Base-by-base conservation (phyloP, 2,113 vertebrate species). In the Colinus virginianus region DNA sequence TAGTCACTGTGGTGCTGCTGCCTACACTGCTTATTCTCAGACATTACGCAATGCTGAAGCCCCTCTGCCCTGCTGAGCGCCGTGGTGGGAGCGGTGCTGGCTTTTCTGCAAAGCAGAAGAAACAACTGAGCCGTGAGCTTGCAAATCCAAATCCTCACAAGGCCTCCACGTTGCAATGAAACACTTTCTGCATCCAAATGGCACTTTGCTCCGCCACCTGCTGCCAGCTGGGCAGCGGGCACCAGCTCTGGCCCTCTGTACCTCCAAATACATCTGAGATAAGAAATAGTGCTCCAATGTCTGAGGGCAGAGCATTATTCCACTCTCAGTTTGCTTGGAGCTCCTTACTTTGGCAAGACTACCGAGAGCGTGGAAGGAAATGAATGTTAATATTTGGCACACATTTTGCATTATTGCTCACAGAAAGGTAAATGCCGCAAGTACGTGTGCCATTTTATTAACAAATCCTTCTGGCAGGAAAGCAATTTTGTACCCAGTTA, bases 341-440 rank as follows among this genome's bases (percentile, higher is more conserved):
- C 17, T 86, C 72, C 79, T 84, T 38, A 25, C 58, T 90, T 86
- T 51, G 85, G 90, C 63, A 90, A 91, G 55, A 19, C 0, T 11
- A 49, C 64, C 28, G 34, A 36, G 49, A 77, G 46, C 13, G 22
- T 72, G 79, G 59, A 85, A 88, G 82, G 94, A 87, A 90, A 89
- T 14, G 67, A 63, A 63, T 5, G 64, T 64, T 88, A 78, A 48
- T 72, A 28, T 91, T 94, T 59, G 64, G 91, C 91, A 81, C 53
- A 11, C 26, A 5, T 68, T 92, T 36, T 62, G 81, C 77, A 63
- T 70, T 56, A 40, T 40, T 87, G 81, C 87, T 53, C 79, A 51
- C 34, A 51, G 91, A 64, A 78, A 90, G 83, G 91, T 62, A 94
- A 94, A 96, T 80, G 94, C 75, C 89, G 94, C 90, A 22, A 4